Percentiles rank a stretch among this genome's conserved stretches.
phyloP scores from a whole-genome alignment of 23 tunicate genomes.

The Trididemnum clinides region DNA sequence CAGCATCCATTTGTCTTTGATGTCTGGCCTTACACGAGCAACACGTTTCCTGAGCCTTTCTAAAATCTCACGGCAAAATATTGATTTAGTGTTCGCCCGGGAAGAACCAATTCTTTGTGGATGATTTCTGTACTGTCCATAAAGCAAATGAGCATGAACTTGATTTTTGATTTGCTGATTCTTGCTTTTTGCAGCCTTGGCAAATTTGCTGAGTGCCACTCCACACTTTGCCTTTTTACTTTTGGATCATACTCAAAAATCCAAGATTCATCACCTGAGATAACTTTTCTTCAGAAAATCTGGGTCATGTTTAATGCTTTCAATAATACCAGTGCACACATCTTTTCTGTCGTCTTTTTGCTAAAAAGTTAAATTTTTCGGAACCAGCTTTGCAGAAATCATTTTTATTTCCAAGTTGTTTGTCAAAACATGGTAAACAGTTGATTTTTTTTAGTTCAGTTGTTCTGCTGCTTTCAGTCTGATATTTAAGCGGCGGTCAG shows the following conservation, averaged over 20 bases:
- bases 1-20: not conserved
- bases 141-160: not conserved
- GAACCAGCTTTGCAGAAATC: constrained; percentile 4
- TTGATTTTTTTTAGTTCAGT: not conserved
- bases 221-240: not conserved
- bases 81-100: not conserved
- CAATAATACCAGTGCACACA: not conserved
- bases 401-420: not conserved
- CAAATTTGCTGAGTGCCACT: not conserved
- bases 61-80: not conserved
- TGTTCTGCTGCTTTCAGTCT: not conserved
- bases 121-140: not conserved
- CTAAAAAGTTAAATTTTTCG: not conserved
- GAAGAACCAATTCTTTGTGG: not conserved
- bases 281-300: not conserved
- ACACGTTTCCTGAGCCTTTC: too few species aligned
- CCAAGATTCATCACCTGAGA: not conserved
- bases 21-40: too few species aligned
- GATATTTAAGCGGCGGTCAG: constrained; percentile 4
- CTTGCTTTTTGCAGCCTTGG: not conserved
- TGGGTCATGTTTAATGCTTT: not conserved
- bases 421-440: constrained; percentile 6
- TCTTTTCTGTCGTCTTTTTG: not conserved
- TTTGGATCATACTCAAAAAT: not conserved
- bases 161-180: not conserved